These are phyloP conservation scores for Cryptocephalus primarius DNA, from an alignment of 2,888 invertebrate species.

Conservation along the genomic window DNA sequence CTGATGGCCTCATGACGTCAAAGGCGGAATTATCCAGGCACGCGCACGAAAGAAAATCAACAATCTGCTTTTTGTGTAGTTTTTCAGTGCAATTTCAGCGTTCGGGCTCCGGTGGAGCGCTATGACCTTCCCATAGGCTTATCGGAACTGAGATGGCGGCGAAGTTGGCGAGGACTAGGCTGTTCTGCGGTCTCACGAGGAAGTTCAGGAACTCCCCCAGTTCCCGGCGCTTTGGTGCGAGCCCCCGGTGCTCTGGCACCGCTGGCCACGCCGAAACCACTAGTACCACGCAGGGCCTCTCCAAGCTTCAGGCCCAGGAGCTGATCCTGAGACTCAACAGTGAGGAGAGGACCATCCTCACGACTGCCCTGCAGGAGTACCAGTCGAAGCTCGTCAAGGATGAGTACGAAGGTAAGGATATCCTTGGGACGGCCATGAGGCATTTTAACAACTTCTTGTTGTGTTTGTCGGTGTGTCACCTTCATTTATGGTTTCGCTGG, in stretches of 20 bases:
- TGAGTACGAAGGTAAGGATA: constrained; percentile 59
- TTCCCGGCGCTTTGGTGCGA: constrained; percentile 20
- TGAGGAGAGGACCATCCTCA: constrained; percentile 59
- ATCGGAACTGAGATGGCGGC: constrained; percentile 12
- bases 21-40: too few species aligned
- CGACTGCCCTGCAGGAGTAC: constrained; percentile 59
- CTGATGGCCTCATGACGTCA: too few species aligned
- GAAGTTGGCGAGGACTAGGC: constrained; percentile 14
- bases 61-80: too few species aligned
- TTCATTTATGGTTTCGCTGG: neutral
- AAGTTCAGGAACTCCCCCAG: constrained; percentile 13
- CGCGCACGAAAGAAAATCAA: too few species aligned
- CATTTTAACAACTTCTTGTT: too few species aligned
- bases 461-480: constrained; percentile 10
- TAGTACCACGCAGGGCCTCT: constrained; percentile 33
- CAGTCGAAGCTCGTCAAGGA: constrained; percentile 66
- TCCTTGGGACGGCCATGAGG: neutral
- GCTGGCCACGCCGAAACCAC: constrained; percentile 35
- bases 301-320: constrained; percentile 63
- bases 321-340: constrained; percentile 59
- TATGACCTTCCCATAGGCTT: neutral
- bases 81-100: too few species aligned
- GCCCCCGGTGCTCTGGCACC: constrained; percentile 24
- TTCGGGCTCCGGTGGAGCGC: neutral
- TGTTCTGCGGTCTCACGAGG: constrained; percentile 10